Evolutionary conservation across 2,113 vertebrate genomes (phyloP).

Genomic region (Pseudorectes ferrugineus): DNA sequence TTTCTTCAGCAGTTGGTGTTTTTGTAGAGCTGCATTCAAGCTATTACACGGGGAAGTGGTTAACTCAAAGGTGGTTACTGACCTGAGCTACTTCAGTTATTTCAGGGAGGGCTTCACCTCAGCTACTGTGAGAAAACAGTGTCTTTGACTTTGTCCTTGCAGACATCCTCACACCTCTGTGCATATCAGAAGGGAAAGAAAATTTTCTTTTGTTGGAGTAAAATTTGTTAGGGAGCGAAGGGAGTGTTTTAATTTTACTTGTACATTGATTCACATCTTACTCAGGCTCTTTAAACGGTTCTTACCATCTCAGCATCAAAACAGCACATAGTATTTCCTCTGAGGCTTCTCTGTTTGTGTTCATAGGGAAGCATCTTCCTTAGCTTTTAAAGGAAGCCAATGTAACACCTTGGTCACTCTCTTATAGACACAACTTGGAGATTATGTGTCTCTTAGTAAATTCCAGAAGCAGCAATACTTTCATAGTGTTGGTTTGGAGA

Average conservation of each 20-base stretch:
- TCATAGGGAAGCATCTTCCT: neutral
- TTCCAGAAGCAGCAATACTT: constrained; percentile 32
- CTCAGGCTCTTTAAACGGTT: accelerated
- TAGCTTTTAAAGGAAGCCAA: neutral
- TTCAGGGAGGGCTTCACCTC: neutral
- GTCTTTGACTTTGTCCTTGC: neutral
- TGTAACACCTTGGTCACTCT: neutral
- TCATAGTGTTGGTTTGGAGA: neutral
- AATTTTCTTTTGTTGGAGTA: neutral
- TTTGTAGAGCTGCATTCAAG: neutral
- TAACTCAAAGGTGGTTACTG: neutral
- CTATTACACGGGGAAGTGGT: neutral
- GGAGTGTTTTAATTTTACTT: neutral
- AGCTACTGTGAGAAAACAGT: neutral
- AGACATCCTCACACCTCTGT: neutral
- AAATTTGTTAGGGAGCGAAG: neutral
- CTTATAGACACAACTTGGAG: constrained; percentile 21
- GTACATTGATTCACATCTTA: neutral
- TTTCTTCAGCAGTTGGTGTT: neutral
- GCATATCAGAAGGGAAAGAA: neutral
- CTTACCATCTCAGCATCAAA: neutral
- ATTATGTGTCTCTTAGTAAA: constrained; percentile 25
- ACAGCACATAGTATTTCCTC: neutral
- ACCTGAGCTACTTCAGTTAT: neutral
- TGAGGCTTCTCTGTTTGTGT: neutral